Base-by-base conservation (phyloP, 2,113 vertebrate species). In the Caretta caretta region DNA sequence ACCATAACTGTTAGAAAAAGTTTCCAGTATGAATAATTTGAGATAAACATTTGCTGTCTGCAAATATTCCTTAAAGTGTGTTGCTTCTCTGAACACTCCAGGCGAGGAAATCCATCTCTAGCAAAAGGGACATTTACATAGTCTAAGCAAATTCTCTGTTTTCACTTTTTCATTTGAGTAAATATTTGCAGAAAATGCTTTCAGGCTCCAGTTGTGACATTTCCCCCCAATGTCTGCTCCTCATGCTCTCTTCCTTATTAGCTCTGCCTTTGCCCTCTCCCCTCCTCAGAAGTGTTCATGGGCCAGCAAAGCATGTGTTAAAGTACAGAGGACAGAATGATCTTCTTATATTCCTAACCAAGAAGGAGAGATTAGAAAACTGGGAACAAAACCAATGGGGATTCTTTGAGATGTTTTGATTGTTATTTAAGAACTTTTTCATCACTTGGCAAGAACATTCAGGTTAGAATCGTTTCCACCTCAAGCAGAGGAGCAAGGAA, bases 11-110 rank as follows among this genome's bases (percentile, higher is more conserved):
- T 51, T 31, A 6, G 81, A 72, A 0, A 3, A 75, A 53, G 53
- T 24, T n/a, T 22, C 57, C n/a, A 24, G 2, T 0, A 1, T 1
- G 0, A 22, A 24, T 6, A 35, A n/a, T 13, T 27, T 2, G 1
- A 22, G 3, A 53, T 10, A 13, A 27, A 51, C 27, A 57, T 3
- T 8, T 25, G 31, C 5, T 35, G 48, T 19, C 25, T 7, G 7
- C 9, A 54, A 51, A 16, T 4, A 59, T 51, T 25, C 13, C 90
- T 27, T 27, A 25, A 76, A 51, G 42, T 65, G 42, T 65, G 5
- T n/a, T 2, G 0, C 42, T 81, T 50, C 90, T 14, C 31, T 35
- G 84, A 76, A 48, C 10, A 75, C 69, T 14, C 13, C 62, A 53
- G 25, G 9, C 49, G 27, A 20, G 8, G 9, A 75, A 87, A 59